These are phyloP conservation scores for Scaptomyza parva DNA, from an alignment of 2,888 invertebrate species.

Conservation along the genomic window DNA sequence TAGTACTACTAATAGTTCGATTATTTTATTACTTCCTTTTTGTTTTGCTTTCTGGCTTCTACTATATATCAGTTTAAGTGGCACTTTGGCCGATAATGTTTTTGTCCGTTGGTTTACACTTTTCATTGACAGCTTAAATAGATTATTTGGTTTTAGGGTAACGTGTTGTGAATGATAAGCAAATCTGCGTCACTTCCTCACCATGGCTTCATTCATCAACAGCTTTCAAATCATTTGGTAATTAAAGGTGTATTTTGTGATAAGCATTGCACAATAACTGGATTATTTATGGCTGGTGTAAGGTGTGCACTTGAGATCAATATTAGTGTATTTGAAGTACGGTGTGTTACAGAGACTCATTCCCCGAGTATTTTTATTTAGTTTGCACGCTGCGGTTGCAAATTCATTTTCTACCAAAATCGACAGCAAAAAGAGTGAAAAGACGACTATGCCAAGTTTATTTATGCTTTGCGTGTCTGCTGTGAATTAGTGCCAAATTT, in stretches of 20 bases:
- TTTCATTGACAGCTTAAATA: conserved; percentile 32
- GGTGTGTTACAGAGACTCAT: conserved; percentile 2
- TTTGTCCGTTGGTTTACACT: not conserved
- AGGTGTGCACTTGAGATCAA: not conserved
- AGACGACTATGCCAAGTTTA: conserved; percentile 73
- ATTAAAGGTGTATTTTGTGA: not conserved
- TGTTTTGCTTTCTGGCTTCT: not conserved
- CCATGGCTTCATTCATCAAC: conserved; percentile 3
- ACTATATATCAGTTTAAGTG: conserved; percentile 26
- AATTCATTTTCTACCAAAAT: conserved; percentile 51
- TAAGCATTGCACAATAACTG: not conserved
- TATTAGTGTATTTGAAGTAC: conserved; percentile 13
- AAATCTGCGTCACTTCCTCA: conserved; percentile 11
- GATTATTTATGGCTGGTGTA: not conserved
- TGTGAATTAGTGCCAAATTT: conserved; percentile 81
- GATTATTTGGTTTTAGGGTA: conserved; percentile 19
- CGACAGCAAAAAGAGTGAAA: conserved; percentile 45
- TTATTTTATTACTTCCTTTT: not conserved
- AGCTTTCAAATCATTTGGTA: not conserved
- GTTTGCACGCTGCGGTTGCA: conserved; percentile 59
- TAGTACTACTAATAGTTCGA: conserved; percentile 6
- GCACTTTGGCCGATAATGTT: conserved; percentile 2
- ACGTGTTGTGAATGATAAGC: not conserved
- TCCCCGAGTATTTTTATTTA: conserved; percentile 32
- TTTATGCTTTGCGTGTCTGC: conserved; percentile 80